Evolutionary conservation across 2,113 vertebrate genomes (phyloP), one percentile per base, ranked within the genome.

Genomic region (Pagrus major): DNA sequence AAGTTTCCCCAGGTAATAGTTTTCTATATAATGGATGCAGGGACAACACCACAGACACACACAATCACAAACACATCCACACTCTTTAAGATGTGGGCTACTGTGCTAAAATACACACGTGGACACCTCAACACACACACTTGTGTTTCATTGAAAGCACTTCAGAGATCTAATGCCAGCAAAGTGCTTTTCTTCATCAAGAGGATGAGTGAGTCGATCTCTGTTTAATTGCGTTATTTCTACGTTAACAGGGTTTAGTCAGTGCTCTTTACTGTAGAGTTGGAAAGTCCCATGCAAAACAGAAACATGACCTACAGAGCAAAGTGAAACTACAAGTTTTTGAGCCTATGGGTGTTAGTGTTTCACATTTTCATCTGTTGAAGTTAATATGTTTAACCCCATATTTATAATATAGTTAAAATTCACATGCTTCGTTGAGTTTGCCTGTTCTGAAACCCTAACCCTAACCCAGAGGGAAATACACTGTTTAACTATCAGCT

Each of bases 191-290:
- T 23, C 52, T 61, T 68, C 25, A 67, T 66, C 29, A 78, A 39
- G 44, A 67, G 76, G 20, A 76, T 81, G 60, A 77, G 77, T 67
- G 41, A 88, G 64, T 61, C 29, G 25, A 14, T 54, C 41, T 64
- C 66, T 77, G 69, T 73, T 83, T 63, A 85, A 81, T 80, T 42
- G 59, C 76, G 66, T 81, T 78, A 41, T 56, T 41, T 58, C 42
- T 68, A 55, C 70, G 55, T 64, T 64, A 80, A 76, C 64, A 63
- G 33, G 54, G 46, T 66, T 78, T 51, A 82, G 72, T 83, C 55
- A 33, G 41, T 67, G 56, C 52, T 76, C 31, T 61, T 52, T 67
- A 25, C 20, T 39, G 37, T 42, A 1, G 14, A 46, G 9, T 41
- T 51, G n/a, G 1, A 39, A 75, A 76, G 29, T 21, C 27, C 56